A percentile compares a stretch with the other conserved stretches of the same genome.
Evolutionary conservation across 2,113 vertebrate genomes (phyloP).

Genomic region (Microtus ochrogaster): DNA sequence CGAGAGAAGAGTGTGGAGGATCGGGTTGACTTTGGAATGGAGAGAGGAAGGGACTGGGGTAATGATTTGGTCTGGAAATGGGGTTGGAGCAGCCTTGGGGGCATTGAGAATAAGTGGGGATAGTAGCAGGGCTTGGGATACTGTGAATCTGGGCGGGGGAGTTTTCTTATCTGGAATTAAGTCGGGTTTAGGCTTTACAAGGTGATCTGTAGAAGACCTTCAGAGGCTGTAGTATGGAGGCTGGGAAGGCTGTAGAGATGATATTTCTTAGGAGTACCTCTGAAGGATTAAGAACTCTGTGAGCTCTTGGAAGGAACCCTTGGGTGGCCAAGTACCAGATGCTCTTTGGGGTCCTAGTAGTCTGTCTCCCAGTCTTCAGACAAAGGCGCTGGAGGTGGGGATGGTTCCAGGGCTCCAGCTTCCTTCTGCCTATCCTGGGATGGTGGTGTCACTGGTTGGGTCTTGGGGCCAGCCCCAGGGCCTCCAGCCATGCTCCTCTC

Average conservation of each 20-base stretch:
- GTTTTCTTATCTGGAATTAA: no score
- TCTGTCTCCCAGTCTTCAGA: constrained; percentile 83
- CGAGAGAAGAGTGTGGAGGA: no score
- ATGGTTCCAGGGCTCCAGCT: rapidly evolving
- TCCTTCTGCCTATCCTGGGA: not conserved
- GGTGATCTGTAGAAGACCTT: no score
- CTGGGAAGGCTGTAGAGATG: not conserved
- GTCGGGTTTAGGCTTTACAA: not conserved
- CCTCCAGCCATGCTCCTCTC: not conserved
- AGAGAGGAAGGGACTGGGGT: not conserved
- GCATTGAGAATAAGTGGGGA: not conserved
- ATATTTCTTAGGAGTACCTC: not conserved
- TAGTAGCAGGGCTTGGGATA: not conserved
- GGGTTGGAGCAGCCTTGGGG: no score
- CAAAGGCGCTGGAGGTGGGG: rapidly evolving
- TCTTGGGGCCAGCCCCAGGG: constrained; percentile 53
- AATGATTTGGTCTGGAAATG: not conserved
- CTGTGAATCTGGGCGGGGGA: no score
- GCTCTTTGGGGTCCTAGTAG: constrained; percentile 26
- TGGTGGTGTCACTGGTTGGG: rapidly evolving
- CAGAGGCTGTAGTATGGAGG: not conserved
- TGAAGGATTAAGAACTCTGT: not conserved
- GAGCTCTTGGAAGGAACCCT: not conserved
- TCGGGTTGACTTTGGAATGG: not conserved
- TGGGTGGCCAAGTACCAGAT: not conserved